Conservation (phyloP, 2,113 vertebrate genomes). For the Misgurnus anguillicaudatus region DNA sequence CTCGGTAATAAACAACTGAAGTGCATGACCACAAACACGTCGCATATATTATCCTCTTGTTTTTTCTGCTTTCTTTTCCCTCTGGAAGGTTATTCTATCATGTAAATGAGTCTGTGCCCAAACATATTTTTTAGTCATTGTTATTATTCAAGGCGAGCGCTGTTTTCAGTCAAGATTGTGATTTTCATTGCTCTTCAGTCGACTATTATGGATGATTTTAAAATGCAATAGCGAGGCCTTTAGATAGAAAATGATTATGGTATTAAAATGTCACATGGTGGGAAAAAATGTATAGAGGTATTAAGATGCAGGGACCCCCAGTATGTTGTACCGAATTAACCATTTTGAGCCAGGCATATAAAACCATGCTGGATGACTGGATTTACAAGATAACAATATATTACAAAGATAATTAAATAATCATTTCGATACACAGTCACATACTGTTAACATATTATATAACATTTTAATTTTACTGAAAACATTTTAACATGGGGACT, state of each 20-base stretch:
- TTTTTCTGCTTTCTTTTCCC: constrained; percentile 53
- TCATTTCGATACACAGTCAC: too few relatives aligned
- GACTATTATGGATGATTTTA: constrained; percentile 13
- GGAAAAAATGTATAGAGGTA: not conserved
- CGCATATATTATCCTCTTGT: constrained; percentile 76
- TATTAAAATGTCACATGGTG: not conserved
- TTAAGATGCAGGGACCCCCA: too few relatives aligned
- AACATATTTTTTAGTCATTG: constrained; percentile 66
- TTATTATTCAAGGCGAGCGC: constrained; percentile 57
- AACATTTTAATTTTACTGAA: too few relatives aligned
- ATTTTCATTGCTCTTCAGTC: constrained; percentile 29
- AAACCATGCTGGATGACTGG: too few relatives aligned
- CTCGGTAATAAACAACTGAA: constrained; percentile 80
- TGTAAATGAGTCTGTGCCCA: constrained; percentile 72
- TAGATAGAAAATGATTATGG: not conserved
- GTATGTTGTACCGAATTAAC: too few relatives aligned
- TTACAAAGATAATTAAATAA: too few relatives aligned
- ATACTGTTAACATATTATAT: too few relatives aligned
- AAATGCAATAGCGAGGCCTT: not conserved
- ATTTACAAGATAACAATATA: too few relatives aligned
- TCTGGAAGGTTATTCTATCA: constrained; percentile 76
- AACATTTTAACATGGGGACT: too few relatives aligned
- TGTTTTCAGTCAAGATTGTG: constrained; percentile 59
- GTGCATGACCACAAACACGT: constrained; percentile 81
- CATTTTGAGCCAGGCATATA: too few relatives aligned